Evolutionary conservation across 2,888 invertebrate species (phyloP), one percentile per base, ranked within the genome.

Genomic region (Drosophila neonasuta): DNA sequence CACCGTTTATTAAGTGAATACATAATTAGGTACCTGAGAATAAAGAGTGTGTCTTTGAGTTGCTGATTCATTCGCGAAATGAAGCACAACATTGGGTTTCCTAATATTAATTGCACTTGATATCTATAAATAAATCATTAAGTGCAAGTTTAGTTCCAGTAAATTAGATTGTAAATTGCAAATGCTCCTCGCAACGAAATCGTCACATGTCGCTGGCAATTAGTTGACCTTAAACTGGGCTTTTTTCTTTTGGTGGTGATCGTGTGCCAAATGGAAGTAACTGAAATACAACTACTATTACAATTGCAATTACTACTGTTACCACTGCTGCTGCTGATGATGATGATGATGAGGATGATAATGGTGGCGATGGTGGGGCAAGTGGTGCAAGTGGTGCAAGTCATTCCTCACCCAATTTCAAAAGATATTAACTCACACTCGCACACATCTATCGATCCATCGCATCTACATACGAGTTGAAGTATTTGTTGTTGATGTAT

Each of bases 341-440:
- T 64, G 65, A 30, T 68, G 63, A 41, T 52, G 65, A 36, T 48
- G 60, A 36, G 50, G 63, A 59, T 61, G 59, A 63, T 63, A 58
- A 49, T 50, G 55, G 11, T 36, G n/a, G 11, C 11, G 34, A 55
- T 41, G 39, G 57, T 48, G 52, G 50, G 36, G 56, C 17, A 49
- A 58, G 36, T 57, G 15, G 17, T 58, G 68, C 56, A 58, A 63
- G 62, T 63, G 65, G 49, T 64, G 83, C 81, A 82, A 81, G 81
- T 81, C 81, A 87, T 87, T 79, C 86, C 74, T 85, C 83, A 85
- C 80, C 81, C 80, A 87, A 79, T 81, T 81, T 85, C 79, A 71
- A 86, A 81, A 82, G 51, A 74, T 81, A 75, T 78, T 70, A 71
- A 65, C 66, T 24, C 79, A 45, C 54, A 71, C 70, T 48, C 49